Conservation (phyloP, 2,888 invertebrate species). For the Leptopilina syphax region DNA sequence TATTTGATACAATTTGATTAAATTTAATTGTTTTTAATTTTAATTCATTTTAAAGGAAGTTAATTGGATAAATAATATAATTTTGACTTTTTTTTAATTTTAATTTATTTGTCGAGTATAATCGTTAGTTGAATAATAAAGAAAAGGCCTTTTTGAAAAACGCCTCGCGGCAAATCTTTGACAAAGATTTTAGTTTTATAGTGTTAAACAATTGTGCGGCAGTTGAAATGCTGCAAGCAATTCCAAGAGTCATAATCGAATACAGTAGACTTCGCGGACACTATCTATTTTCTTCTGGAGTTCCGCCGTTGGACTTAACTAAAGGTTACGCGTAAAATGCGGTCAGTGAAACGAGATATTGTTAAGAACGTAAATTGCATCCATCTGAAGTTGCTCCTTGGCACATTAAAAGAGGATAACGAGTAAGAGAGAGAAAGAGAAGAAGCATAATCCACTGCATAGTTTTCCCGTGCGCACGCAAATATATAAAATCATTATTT, state of each 20-base stretch:
- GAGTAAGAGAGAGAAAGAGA: constrained; percentile 18
- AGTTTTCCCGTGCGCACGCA: background rate
- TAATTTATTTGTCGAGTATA: too few species aligned
- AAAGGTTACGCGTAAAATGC: constrained; percentile 39
- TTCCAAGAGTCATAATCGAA: constrained; percentile 35
- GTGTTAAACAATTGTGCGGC: background rate
- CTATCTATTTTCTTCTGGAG: constrained; percentile 30
- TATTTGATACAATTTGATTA: too few species aligned
- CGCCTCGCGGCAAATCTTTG: background rate
- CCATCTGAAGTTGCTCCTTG: constrained; percentile 47
- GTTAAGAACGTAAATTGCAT: constrained; percentile 52
- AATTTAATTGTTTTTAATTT: too few species aligned
- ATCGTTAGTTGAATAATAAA: too few species aligned
- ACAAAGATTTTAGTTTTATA: background rate
- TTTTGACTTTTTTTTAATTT: too few species aligned
- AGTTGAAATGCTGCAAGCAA: background rate
- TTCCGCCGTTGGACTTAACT: constrained; percentile 25
- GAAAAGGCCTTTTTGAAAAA: background rate
- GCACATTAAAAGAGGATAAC: constrained; percentile 48
- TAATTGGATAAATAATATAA: too few species aligned
- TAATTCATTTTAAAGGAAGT: too few species aligned
- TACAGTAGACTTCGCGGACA: constrained; percentile 21
- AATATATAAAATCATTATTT: background rate
- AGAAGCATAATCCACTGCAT: constrained; percentile 16
- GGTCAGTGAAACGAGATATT: constrained; percentile 43